These are phyloP conservation scores for Martes martes DNA, from an alignment of 2,113 vertebrate species.

Conservation along the genomic window DNA sequence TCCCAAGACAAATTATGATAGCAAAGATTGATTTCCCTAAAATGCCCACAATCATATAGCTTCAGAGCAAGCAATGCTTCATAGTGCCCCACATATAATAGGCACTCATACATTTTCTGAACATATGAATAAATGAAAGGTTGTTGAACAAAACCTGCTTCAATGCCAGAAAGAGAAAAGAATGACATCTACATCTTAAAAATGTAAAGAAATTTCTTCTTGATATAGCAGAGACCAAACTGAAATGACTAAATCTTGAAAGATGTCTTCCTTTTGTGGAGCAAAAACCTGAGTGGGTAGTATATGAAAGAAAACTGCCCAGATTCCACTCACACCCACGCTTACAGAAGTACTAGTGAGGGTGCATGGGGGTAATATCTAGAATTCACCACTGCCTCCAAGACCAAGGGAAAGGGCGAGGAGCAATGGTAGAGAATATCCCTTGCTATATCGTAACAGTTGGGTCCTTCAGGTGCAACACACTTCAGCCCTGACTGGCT, in stretches of 20 bases:
- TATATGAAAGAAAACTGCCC: neutral
- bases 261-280: neutral
- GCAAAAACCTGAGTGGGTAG: neutral
- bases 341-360: neutral
- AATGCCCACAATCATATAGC: neutral
- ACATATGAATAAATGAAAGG: neutral
- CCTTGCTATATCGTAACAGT: neutral
- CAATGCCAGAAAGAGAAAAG: neutral
- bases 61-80: neutral
- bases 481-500: neutral
- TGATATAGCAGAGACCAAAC: neutral
- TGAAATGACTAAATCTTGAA: neutral
- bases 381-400: neutral
- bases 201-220: constrained; percentile 9
- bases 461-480: neutral
- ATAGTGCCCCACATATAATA: neutral
- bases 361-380: neutral
- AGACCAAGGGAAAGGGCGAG: neutral
- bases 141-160: neutral
- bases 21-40: neutral
- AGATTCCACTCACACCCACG: neutral
- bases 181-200: neutral
- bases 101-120: neutral
- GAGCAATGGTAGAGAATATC: neutral
- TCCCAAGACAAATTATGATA: neutral